These are phyloP conservation scores for Champsocephalus esox DNA, from an alignment of 2,797 vertebrate species.

Conservation along the genomic window DNA sequence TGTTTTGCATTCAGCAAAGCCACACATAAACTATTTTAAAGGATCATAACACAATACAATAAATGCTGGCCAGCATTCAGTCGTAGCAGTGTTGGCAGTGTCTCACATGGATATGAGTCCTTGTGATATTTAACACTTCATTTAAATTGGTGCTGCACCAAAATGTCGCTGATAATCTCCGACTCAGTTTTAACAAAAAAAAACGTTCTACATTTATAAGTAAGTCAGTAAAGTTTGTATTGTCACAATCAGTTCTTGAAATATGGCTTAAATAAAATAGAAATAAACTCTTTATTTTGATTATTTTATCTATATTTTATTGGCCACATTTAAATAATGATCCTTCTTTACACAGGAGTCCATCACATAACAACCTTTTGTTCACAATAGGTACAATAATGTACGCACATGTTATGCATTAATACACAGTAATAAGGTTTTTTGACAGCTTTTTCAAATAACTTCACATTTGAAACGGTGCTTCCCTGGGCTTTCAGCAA, in stretches of 20 bases:
- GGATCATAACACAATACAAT: slow-evolving; percentile 16
- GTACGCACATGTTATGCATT: background rate
- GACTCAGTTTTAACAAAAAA: too few relatives aligned
- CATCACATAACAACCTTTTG: background rate
- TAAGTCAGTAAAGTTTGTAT: too few relatives aligned
- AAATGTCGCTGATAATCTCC: background rate
- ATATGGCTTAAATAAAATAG: too few relatives aligned
- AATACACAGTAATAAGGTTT: background rate
- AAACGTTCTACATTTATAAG: too few relatives aligned
- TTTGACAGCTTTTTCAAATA: too few relatives aligned
- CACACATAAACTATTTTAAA: slow-evolving; percentile 15
- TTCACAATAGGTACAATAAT: background rate
- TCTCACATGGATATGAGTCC: slow-evolving; percentile 20
- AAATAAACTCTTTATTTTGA: too few relatives aligned
- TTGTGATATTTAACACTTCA: slow-evolving; percentile 14
- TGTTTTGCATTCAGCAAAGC: slow-evolving; percentile 13
- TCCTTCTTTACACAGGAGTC: background rate
- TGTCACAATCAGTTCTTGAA: too few relatives aligned
- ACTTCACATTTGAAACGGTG: too few relatives aligned
- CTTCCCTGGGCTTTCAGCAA: too few relatives aligned
- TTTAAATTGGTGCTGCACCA: background rate
- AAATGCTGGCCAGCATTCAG: slow-evolving; percentile 9
- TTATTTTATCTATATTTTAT: too few relatives aligned
- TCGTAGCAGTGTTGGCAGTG: background rate
- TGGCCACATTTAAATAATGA: background rate